Percentiles rank a stretch among this genome's conserved stretches.
These are phyloP conservation scores for Leucoraja ocellata DNA, from an alignment of 2,797 vertebrate genomes.

Conservation along the genomic window DNA sequence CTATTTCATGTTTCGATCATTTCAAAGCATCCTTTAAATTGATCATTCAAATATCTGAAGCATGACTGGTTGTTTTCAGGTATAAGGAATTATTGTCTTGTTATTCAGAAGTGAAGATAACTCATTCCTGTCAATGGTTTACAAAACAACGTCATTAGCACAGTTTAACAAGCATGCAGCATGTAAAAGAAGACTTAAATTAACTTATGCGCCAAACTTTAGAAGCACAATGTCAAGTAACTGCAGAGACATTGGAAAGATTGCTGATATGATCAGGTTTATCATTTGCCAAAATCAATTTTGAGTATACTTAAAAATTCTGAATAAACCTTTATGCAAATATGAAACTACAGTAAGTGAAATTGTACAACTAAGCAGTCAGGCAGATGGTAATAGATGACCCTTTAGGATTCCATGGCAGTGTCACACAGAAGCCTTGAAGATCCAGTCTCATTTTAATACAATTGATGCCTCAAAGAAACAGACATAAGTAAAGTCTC, in stretches of 20 bases:
- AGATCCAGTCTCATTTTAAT: no score
- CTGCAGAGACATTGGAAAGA: neutral
- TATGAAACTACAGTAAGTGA: neutral
- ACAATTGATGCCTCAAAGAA: no score
- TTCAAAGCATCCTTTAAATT: neutral
- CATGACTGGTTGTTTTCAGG: neutral
- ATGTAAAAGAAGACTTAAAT: neutral
- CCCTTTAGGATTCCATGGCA: neutral
- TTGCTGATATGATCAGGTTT: neutral
- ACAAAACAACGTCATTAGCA: neutral
- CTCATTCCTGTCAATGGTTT: neutral
- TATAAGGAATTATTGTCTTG: neutral
- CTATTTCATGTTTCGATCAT: neutral
- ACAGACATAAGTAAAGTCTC: no score
- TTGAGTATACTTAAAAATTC: neutral
- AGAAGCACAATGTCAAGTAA: neutral
- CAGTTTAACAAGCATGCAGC: conserved; percentile 5
- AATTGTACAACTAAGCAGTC: neutral
- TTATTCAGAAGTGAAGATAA: neutral
- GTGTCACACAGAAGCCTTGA: no score
- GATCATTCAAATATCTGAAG: neutral
- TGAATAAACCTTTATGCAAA: neutral
- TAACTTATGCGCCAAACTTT: neutral
- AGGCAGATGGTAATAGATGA: neutral
- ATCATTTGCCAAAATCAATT: neutral